These are phyloP conservation scores for Ardeotis arabs DNA, from an alignment of 2,113 vertebrate species.

Conservation along the genomic window DNA sequence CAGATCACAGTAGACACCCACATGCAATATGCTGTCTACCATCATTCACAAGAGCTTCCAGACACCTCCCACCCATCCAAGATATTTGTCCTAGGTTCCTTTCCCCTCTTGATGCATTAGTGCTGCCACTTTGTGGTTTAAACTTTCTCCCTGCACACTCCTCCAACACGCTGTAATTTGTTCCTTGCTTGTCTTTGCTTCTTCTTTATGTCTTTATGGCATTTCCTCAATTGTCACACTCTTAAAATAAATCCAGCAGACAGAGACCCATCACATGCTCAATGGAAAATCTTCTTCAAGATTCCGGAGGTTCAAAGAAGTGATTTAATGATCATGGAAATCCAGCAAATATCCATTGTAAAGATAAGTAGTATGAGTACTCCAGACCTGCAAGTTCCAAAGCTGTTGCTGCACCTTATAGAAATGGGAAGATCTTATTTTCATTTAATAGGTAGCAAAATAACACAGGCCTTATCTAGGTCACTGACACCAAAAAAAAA, in stretches of 20 bases:
- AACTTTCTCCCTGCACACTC: not conserved
- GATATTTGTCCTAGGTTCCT: not conserved
- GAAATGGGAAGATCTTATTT: not conserved
- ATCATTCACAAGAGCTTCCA: conserved; percentile 36
- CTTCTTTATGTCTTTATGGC: not conserved
- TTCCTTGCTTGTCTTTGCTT: not conserved
- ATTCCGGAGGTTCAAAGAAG: not conserved
- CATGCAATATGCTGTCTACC: conserved; percentile 53
- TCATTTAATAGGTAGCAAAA: not conserved
- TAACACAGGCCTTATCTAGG: not conserved
- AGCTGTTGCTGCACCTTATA: not conserved
- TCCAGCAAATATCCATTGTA: not conserved
- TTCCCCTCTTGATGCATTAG: not conserved
- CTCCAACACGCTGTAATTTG: not conserved
- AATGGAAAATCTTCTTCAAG: not conserved
- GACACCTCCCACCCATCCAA: conserved; percentile 36
- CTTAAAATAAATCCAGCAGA: conserved; percentile 31
- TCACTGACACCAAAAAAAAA: not conserved
- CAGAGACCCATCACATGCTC: not conserved
- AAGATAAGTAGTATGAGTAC: not conserved
- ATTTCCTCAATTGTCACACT: not conserved
- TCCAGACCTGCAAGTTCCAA: not conserved
- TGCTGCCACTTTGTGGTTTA: conserved; percentile 45
- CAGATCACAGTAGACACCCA: conserved; percentile 33
- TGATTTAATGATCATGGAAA: not conserved